A percentile compares a stretch with the other conserved stretches of the same genome.
Conservation (phyloP, 1,140 invertebrate species). For the Aleiodes sp. region DNA sequence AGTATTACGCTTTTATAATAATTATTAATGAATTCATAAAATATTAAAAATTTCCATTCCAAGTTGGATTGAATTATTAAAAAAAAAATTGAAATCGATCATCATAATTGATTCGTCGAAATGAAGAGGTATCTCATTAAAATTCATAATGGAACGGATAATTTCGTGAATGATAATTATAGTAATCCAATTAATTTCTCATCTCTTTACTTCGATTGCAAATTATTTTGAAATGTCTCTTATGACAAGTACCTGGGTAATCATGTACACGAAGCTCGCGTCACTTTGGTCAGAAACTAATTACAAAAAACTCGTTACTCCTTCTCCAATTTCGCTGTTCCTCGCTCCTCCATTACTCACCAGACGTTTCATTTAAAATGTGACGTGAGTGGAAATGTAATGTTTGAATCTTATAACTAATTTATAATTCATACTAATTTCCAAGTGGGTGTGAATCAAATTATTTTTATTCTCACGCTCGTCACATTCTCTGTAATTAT, state of each 20-base stretch:
- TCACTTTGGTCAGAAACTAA: conserved; percentile 44
- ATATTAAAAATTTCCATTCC: too few species aligned
- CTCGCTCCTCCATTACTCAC: conserved; percentile 35
- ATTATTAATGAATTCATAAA: conserved; percentile 1
- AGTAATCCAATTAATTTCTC: too few species aligned
- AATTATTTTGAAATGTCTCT: neutral
- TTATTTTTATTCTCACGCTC: neutral
- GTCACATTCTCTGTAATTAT: too few species aligned
- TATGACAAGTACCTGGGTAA: neutral
- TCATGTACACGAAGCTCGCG: conserved; percentile 6
- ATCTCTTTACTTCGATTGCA: too few species aligned
- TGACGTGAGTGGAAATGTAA: too few species aligned
- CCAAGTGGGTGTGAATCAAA: conserved; percentile 32
- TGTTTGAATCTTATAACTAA: too few species aligned
- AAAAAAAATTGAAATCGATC: too few species aligned
- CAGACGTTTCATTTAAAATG: conserved; percentile 38
- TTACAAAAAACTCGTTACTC: conserved; percentile 49
- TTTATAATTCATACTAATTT: conserved; percentile 42
- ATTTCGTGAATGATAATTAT: too few species aligned
- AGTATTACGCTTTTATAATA: neutral
- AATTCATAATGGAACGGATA: too few species aligned
- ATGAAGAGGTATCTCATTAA: too few species aligned
- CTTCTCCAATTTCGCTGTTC: conserved; percentile 30
- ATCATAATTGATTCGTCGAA: too few species aligned
- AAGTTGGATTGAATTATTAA: too few species aligned